Evolutionary conservation across 1,140 invertebrate genomes (phyloP).

Genomic region (Plodia interpunctella): DNA sequence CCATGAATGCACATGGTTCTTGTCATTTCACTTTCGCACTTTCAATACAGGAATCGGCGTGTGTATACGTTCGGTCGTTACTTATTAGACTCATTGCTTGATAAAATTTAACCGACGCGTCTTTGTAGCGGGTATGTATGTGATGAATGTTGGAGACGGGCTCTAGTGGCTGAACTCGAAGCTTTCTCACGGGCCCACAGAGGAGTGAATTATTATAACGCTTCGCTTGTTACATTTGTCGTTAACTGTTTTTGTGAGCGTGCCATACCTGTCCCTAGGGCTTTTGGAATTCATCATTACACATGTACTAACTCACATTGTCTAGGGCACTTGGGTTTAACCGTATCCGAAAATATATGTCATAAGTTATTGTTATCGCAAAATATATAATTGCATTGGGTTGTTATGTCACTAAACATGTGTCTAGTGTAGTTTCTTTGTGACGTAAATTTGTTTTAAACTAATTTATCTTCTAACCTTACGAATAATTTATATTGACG

Average conservation of each 20-base stretch:
- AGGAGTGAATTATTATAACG: slow-evolving; percentile 37
- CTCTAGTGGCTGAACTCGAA: slow-evolving; percentile 1
- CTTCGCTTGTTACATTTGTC: slow-evolving; percentile 45
- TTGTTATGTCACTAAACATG: neutral
- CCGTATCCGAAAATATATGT: neutral
- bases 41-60: slow-evolving; percentile 29
- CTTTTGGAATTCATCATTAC: slow-evolving; percentile 19
- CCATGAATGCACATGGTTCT: neutral
- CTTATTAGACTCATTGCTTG: slow-evolving; percentile 15
- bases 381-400: neutral
- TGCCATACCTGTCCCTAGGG: slow-evolving; percentile 49
- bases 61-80: slow-evolving; percentile 14
- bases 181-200: slow-evolving; percentile 11
- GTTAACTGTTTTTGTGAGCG: slow-evolving; percentile 60
- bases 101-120: slow-evolving; percentile 16
- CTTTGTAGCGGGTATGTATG: slow-evolving; percentile 21
- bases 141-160: slow-evolving; percentile 14
- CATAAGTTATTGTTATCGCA: too few relatives aligned
- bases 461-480: too few relatives aligned
- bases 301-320: neutral
- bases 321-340: neutral
- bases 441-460: neutral
- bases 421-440: neutral
- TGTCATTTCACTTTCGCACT: neutral
- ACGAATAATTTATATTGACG: too few relatives aligned